Evolutionary conservation across 2,888 invertebrate species (phyloP), one percentile per base, ranked within the genome.

Genomic region (Odontocerum albicorne): DNA sequence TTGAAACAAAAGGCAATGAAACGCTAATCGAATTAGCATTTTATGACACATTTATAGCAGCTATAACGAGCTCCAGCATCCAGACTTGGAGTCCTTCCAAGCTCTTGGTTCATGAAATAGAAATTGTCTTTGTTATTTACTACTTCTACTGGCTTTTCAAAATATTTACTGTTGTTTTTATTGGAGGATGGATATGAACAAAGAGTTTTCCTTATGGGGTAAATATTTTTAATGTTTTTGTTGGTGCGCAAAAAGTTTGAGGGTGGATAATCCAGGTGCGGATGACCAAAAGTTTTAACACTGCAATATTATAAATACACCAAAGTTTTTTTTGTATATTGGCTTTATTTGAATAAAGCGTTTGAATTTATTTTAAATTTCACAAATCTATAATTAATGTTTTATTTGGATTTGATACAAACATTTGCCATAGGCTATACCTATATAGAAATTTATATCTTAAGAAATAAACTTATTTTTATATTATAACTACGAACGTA

Each of bases 111-210:
- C 47, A 17, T 36, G 47, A 36, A 35, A 15, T 16, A 32, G 40
- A 45, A 52, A 49, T 59, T 56, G 55, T 59, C 55, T 53, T 19
- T 16, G 55, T 53, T 55, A 59, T 59, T 59, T 59, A 59, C n/a
- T n/a, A n/a, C n/a, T n/a, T n/a, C n/a, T n/a, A n/a, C 56, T 46
- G 36, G 27, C 45, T 39, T 32, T 21, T 36, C 42, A 45, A 45
- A 46, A 19, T 49, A 57, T 52, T 56, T 55, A 49, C 52, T 43
- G 59, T 39, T 53, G 55, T 56, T 56, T 49, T 59, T 59, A 56
- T 59, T 56, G 27, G 42, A 35, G 46, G n/a, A 45, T 50, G 50
- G 45, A 58, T 54, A 50, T 40, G 57, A 54, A 47, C 22, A 42
- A 13, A 13, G 40, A 35, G 20, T 49, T 49, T 52, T 42, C 53